Conservation (phyloP, 1,140 invertebrate genomes). For the Nebria ingens region DNA sequence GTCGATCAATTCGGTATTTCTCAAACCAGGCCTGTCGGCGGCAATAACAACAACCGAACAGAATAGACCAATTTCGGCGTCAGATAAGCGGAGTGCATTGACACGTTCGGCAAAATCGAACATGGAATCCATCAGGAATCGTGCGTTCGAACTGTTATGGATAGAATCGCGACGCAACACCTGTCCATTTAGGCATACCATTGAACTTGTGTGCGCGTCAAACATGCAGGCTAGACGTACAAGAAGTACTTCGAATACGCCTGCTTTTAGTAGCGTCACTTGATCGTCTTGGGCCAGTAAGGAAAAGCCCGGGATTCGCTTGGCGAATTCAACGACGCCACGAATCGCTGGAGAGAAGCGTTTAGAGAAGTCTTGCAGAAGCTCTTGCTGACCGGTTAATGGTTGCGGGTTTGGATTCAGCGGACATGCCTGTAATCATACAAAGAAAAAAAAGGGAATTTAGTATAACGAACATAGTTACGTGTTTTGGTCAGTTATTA, state of each 20-base stretch:
- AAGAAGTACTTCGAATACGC: slow-evolving; percentile 87
- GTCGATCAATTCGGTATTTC: slow-evolving; percentile 84
- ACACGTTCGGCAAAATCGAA: slow-evolving; percentile 94
- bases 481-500: not conserved
- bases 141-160: slow-evolving; percentile 79
- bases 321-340: slow-evolving; percentile 95
- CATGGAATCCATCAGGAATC: slow-evolving; percentile 92
- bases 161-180: slow-evolving; percentile 82
- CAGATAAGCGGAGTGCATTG: slow-evolving; percentile 78
- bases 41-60: slow-evolving; percentile 92
- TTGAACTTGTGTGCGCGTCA: slow-evolving; percentile 77
- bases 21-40: slow-evolving; percentile 81
- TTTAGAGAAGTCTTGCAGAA: slow-evolving; percentile 81
- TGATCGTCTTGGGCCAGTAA: slow-evolving; percentile 92
- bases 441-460: slow-evolving; percentile 33
- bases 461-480: not conserved
- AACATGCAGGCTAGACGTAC: slow-evolving; percentile 91
- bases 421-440: slow-evolving; percentile 88
- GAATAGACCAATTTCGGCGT: slow-evolving; percentile 88
- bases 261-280: slow-evolving; percentile 91
- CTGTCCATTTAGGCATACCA: slow-evolving; percentile 88
- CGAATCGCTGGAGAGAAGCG: slow-evolving; percentile 91
- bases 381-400: slow-evolving; percentile 62
- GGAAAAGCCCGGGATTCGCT: slow-evolving; percentile 92
- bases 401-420: slow-evolving; percentile 86